Conservation (phyloP, 2,888 invertebrate species). For the Leptodirus hochenwartii region DNA sequence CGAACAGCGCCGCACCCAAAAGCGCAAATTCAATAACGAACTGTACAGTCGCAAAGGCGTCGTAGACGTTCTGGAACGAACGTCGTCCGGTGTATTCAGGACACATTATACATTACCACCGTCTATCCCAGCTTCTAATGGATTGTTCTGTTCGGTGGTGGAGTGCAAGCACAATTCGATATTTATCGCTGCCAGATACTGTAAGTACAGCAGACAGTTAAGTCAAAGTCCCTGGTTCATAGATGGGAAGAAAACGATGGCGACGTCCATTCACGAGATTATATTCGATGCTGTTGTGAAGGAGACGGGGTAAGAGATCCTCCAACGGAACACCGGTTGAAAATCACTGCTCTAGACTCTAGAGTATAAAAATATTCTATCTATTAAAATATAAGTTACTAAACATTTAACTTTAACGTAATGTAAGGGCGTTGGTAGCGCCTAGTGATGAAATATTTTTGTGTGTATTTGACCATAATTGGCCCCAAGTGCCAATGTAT, state of each 20-base stretch:
- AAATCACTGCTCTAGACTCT: too few relatives aligned
- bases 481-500: too few relatives aligned
- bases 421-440: too few relatives aligned
- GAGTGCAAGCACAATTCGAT: slow-evolving; percentile 38
- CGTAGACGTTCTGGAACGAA: slow-evolving; percentile 32
- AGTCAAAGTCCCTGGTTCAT: slow-evolving; percentile 93
- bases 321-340: background rate
- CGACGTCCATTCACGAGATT: slow-evolving; percentile 82
- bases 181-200: slow-evolving; percentile 58
- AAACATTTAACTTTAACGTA: too few relatives aligned
- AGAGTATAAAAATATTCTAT: too few relatives aligned
- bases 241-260: slow-evolving; percentile 58
- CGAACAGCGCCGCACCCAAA: slow-evolving; percentile 24
- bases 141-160: slow-evolving; percentile 31
- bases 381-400: background rate
- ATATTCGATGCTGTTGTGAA: slow-evolving; percentile 49
- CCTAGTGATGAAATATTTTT: too few relatives aligned
- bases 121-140: slow-evolving; percentile 24
- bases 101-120: slow-evolving; percentile 35
- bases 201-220: slow-evolving; percentile 64
- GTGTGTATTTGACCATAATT: too few relatives aligned
- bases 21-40: slow-evolving; percentile 27
- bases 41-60: slow-evolving; percentile 48
- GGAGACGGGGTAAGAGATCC: slow-evolving; percentile 31
- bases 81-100: slow-evolving; percentile 30